Percentiles rank a stretch among this genome's conserved stretches.
These are phyloP conservation scores for Vanessa atalanta DNA, from an alignment of 1,140 invertebrate genomes.

Conservation along the genomic window DNA sequence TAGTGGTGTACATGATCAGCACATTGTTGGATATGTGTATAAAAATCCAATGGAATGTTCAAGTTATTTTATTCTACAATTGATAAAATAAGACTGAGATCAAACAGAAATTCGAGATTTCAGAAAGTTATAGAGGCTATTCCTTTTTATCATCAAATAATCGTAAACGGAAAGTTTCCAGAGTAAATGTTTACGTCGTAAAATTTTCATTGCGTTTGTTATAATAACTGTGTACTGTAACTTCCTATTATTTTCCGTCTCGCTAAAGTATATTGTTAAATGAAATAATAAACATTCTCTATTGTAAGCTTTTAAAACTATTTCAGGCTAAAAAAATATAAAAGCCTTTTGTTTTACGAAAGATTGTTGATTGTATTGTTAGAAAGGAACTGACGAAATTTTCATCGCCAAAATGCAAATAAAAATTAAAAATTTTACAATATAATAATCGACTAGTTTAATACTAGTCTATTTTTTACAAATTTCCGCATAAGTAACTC, in stretches of 20 bases:
- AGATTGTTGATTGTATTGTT: no score
- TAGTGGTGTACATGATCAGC: no score
- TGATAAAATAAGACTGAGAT: neutral
- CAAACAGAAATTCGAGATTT: conserved; percentile 2
- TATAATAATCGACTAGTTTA: no score
- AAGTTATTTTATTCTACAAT: neutral
- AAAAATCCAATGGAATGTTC: neutral
- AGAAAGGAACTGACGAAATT: no score
- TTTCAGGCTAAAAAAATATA: no score
- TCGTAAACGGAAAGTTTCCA: conserved; percentile 8
- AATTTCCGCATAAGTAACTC: no score
- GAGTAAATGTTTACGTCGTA: conserved; percentile 7
- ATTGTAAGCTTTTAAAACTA: no score
- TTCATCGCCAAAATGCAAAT: no score
- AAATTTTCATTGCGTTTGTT: conserved; percentile 10
- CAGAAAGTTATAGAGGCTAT: neutral
- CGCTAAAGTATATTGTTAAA: neutral
- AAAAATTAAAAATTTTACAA: no score
- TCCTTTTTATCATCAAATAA: conserved; percentile 12
- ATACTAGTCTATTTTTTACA: no score
- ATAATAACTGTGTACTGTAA: conserved; percentile 1
- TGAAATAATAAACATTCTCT: neutral
- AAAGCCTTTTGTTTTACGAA: no score
- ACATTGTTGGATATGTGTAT: no score
- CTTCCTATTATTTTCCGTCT: conserved; percentile 1